Conservation (phyloP, 2,113 vertebrate species). For the Osmerus mordax region DNA sequence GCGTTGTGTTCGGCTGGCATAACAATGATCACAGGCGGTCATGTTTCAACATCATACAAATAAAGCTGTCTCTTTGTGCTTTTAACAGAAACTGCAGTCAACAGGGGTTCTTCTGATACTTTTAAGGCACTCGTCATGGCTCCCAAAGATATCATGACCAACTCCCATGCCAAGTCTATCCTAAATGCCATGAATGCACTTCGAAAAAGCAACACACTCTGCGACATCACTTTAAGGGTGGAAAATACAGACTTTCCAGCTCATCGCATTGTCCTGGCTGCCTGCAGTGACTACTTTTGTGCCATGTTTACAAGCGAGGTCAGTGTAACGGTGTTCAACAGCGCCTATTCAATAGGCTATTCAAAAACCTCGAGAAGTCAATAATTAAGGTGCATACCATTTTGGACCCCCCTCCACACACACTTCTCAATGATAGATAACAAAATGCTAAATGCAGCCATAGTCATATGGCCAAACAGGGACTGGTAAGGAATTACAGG, state of each 20-base stretch:
- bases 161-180: slow-evolving; percentile 97
- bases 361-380: too few species aligned
- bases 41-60: neutral
- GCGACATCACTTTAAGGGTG: slow-evolving; percentile 94
- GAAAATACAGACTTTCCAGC: slow-evolving; percentile 94
- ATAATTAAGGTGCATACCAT: too few species aligned
- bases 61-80: neutral
- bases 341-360: too few species aligned
- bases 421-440: too few species aligned
- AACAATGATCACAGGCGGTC: too few species aligned
- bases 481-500: too few species aligned
- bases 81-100: slow-evolving; percentile 43
- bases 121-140: slow-evolving; percentile 79
- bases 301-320: slow-evolving; percentile 99
- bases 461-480: too few species aligned
- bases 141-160: slow-evolving; percentile 99
- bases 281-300: slow-evolving; percentile 98
- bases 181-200: slow-evolving; percentile 97
- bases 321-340: slow-evolving; percentile 24
- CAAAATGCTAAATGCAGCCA: too few species aligned
- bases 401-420: too few species aligned
- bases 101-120: slow-evolving; percentile 40
- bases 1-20: neutral
- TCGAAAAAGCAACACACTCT: slow-evolving; percentile 95
- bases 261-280: slow-evolving; percentile 94